Conservation (phyloP, 1,140 invertebrate species). For the Papilio polytes region DNA sequence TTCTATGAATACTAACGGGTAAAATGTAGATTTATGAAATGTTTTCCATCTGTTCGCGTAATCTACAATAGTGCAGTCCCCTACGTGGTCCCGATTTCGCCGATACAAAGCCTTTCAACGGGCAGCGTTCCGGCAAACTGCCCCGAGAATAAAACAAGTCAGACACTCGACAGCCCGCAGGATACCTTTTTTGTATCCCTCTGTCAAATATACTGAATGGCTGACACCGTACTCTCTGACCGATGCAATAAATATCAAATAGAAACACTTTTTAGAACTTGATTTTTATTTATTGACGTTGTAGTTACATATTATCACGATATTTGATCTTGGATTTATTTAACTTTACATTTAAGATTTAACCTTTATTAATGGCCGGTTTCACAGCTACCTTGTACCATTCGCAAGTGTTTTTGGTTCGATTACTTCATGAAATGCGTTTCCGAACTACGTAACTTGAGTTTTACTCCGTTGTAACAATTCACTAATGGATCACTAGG, state of each 20-base stretch:
- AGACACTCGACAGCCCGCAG: background rate
- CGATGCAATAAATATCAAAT: conserved; percentile 9
- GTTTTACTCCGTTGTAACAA: too few species aligned
- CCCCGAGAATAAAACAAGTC: conserved; percentile 16
- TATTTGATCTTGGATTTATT: too few species aligned
- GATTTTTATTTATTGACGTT: background rate
- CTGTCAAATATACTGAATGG: conserved; percentile 17
- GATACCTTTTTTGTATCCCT: conserved; percentile 20
- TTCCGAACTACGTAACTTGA: too few species aligned
- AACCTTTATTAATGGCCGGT: too few species aligned
- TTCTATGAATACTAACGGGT: background rate
- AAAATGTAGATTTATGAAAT: background rate
- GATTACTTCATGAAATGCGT: too few species aligned
- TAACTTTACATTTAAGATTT: too few species aligned
- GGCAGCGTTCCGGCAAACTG: conserved; percentile 15
- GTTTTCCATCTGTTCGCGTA: background rate
- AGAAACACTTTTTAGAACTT: background rate
- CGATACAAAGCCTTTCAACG: conserved; percentile 16
- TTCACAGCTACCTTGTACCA: too few species aligned
- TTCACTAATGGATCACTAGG: too few species aligned
- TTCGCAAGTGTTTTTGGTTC: too few species aligned
- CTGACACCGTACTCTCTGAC: conserved; percentile 18
- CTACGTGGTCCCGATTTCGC: conserved; percentile 3
- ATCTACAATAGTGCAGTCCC: conserved; percentile 12
- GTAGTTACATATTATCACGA: background rate